phyloP scores from a whole-genome alignment of 2,113 vertebrate genomes.

The Chlorodrepanis virens region DNA sequence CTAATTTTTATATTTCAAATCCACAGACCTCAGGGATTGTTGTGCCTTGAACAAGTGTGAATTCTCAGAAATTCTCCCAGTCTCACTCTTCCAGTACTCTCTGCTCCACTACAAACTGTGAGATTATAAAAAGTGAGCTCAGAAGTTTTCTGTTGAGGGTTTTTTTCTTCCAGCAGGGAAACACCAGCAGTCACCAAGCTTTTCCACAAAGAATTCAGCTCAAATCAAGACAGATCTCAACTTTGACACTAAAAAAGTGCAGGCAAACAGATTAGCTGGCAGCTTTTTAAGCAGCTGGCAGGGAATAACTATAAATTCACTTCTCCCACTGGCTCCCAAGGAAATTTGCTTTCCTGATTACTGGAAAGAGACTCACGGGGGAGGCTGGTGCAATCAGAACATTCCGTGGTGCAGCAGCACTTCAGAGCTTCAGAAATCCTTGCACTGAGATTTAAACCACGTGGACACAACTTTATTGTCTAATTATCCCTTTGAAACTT shows the following conservation, averaged over 20 bases:
- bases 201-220: background rate
- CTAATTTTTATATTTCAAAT: background rate
- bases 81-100: background rate
- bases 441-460: constrained; percentile 26
- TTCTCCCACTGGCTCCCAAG: constrained; percentile 56
- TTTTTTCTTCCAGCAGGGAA: background rate
- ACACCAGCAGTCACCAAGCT: background rate
- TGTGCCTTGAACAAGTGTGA: background rate
- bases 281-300: constrained; percentile 56
- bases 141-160: background rate
- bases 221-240: constrained; percentile 39
- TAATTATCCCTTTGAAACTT: constrained; percentile 46
- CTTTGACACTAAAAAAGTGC: background rate
- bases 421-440: constrained; percentile 42
- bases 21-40: background rate
- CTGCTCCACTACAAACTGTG: background rate
- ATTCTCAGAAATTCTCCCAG: background rate
- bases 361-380: constrained; percentile 72
- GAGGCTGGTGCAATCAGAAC: constrained; percentile 69
- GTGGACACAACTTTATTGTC: constrained; percentile 38
- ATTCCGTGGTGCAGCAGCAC: constrained; percentile 28
- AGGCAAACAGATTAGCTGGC: constrained; percentile 60
- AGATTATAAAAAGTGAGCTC: background rate
- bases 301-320: constrained; percentile 57
- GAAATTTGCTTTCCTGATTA: constrained; percentile 73